Conservation (phyloP, 2,113 vertebrate genomes). For the Periophthalmus modestus region DNA sequence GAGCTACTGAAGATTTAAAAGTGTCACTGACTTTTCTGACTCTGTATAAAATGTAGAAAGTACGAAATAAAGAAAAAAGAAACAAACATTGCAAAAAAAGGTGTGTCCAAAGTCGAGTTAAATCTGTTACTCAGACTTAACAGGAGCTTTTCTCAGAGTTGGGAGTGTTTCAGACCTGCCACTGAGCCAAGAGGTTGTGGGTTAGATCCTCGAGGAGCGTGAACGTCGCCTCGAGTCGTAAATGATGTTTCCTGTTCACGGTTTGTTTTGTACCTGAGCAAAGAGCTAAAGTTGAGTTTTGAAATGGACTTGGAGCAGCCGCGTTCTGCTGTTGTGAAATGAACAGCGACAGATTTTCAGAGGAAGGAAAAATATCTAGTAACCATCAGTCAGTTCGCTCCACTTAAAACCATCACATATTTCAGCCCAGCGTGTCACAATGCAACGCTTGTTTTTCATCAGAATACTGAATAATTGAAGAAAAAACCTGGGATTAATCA, state of each 20-base stretch:
- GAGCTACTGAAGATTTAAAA: too few relatives aligned
- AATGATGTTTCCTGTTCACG: neutral
- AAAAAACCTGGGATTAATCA: slow-evolving; percentile 24
- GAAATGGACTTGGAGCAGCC: neutral
- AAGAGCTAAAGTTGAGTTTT: neutral
- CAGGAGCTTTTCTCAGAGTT: too few relatives aligned
- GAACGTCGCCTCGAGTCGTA: neutral
- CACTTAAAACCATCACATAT: slow-evolving; percentile 10
- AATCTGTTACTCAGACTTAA: too few relatives aligned
- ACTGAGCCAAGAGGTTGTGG: too few relatives aligned
- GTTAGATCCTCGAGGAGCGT: too few relatives aligned
- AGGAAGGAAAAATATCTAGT: neutral
- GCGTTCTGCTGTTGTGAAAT: too few relatives aligned
- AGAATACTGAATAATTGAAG: slow-evolving; percentile 20
- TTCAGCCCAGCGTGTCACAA: slow-evolving; percentile 8
- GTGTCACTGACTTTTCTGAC: too few relatives aligned
- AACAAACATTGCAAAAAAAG: too few relatives aligned
- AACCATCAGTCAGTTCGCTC: slow-evolving; percentile 16
- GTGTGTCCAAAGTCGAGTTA: too few relatives aligned
- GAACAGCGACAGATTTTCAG: neutral
- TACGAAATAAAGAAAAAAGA: too few relatives aligned
- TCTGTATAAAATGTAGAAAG: too few relatives aligned
- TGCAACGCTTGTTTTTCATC: slow-evolving; percentile 13
- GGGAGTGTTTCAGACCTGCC: too few relatives aligned
- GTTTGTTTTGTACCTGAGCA: neutral